Base-by-base conservation (phyloP, 1,140 invertebrate species). In the Drosophila arizonae region DNA sequence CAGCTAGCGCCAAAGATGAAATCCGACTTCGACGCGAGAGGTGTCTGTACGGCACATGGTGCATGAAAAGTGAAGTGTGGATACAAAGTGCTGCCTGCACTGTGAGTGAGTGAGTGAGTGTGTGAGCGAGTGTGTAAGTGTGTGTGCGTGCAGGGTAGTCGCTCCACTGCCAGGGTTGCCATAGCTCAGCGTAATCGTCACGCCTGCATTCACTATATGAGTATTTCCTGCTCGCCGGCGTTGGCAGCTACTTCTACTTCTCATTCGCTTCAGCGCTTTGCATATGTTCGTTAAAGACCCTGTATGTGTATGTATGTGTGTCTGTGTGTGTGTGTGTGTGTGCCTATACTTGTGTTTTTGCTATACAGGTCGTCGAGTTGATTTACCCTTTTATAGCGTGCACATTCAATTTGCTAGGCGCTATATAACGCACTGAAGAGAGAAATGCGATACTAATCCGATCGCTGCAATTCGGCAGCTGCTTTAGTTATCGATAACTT, bases 41-140 rank as follows among this genome's bases (percentile, higher is more conserved):
- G 6, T 10, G 33, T 58, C 24, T 65, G 67, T 48, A 41, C 61
- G 41, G 54, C 68, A 72, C 62, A 67, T 76, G 69, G 63, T 50
- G 75, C 75, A 61, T 77, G 72, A 70, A 71, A 77, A 75, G 61
- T 77, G 56, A 77, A 75, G 46, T 64, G 62, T 65, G 75, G 72
- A 45, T 75, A 75, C 72, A 75, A 75, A 75, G 75, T 77, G 75
- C 75, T 74, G 33, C 30, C 41, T 1, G 13, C 41, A 43, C 13
- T 15, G 11, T 4, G 41, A 24, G 21, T 24, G 21, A 0, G 41
- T 13, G 13, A 1, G 28, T 30, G 28, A 3, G 28, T 30, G 28
- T 30, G 28, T 30, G 28, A 24, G 21, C 2, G 21, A 1, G 21
- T 24, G 21, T 4, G 41, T 13, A 4, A 0, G 28, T 30, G 28